Conservation (phyloP, 2,797 vertebrate species). For the Semaprochilodus insignis region DNA sequence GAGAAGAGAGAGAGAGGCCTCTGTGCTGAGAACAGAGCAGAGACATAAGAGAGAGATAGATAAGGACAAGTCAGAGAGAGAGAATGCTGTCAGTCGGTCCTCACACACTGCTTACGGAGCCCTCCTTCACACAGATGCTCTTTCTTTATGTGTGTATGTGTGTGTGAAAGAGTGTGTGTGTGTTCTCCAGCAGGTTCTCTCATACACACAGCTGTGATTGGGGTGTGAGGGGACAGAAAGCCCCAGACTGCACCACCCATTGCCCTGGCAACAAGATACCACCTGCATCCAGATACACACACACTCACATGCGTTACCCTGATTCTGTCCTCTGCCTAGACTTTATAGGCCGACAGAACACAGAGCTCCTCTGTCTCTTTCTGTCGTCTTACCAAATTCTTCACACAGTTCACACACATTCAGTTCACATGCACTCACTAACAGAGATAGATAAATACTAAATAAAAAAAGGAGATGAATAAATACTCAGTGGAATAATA, state of each 20-base stretch:
- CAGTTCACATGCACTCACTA: background rate
- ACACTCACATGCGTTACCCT: slow-evolving; percentile 41
- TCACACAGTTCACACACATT: background rate
- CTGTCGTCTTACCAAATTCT: background rate
- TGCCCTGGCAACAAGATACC: slow-evolving; percentile 54
- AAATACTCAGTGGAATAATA: too few species aligned
- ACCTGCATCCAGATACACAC: slow-evolving; percentile 42
- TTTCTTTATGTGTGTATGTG: slow-evolving; percentile 51
- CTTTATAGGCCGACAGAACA: background rate
- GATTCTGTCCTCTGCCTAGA: background rate
- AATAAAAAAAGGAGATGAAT: too few species aligned
- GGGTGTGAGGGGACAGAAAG: slow-evolving; percentile 56
- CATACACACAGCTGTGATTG: slow-evolving; percentile 63
- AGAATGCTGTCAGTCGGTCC: slow-evolving; percentile 54
- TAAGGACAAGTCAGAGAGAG: slow-evolving; percentile 55
- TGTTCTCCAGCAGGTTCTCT: slow-evolving; percentile 46
- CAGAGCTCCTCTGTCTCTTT: slow-evolving; percentile 18
- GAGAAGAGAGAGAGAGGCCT: slow-evolving; percentile 68
- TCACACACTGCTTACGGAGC: slow-evolving; percentile 62
- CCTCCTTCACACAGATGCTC: slow-evolving; percentile 61
- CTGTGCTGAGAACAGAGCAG: slow-evolving; percentile 63
- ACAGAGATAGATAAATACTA: too few species aligned
- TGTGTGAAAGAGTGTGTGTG: slow-evolving; percentile 46
- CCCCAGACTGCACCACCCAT: slow-evolving; percentile 55
- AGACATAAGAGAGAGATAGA: slow-evolving; percentile 50